phyloP scores from a whole-genome alignment of 2,113 vertebrate genomes.

The Irena cyanogastra region DNA sequence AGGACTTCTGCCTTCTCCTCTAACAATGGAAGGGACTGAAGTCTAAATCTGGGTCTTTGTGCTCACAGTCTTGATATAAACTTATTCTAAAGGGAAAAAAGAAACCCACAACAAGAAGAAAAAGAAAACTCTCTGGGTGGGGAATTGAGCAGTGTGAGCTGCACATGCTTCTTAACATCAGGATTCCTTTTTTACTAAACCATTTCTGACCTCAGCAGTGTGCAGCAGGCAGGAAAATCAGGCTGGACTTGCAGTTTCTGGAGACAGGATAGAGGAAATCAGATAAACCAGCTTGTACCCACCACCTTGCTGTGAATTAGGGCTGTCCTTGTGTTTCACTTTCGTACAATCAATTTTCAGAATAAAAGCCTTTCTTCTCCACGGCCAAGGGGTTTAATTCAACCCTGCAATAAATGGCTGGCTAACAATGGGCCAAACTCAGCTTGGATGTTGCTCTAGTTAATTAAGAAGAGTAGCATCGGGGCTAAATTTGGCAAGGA shows the following conservation, averaged over 20 bases:
- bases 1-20: background rate
- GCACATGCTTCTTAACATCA: background rate
- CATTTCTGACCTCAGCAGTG: background rate
- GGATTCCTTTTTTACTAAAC: background rate
- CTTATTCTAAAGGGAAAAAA: background rate
- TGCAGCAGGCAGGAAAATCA: background rate
- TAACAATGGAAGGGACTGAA: background rate
- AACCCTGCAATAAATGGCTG: conserved; percentile 2
- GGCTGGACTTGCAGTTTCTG: background rate
- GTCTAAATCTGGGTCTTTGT: background rate
- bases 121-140: background rate
- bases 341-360: background rate
- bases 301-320: background rate
- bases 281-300: background rate
- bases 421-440: conserved; percentile 20
- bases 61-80: background rate
- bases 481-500: conserved; percentile 39
- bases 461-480: conserved; percentile 34
- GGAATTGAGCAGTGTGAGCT: background rate
- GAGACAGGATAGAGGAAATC: background rate
- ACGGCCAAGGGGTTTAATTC: background rate
- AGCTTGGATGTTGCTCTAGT: background rate
- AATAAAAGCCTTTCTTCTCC: background rate
- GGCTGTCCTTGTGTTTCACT: background rate
- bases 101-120: background rate